Conservation (phyloP, 2,888 invertebrate genomes). For the Tetramorium bicarinatum region DNA sequence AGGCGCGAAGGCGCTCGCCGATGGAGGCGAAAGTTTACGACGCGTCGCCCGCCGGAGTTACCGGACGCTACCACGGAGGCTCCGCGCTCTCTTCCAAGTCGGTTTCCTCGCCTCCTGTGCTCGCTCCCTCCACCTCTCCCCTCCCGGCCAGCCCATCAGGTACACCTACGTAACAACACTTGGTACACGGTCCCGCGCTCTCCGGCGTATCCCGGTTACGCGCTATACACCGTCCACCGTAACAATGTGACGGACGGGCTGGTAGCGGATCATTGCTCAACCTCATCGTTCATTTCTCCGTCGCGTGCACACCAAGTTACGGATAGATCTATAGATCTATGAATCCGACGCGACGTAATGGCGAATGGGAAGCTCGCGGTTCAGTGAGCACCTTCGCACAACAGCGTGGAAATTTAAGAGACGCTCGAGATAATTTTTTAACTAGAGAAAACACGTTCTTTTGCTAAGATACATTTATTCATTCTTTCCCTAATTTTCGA, state of each 20-base stretch:
- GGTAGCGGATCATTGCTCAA: constrained; percentile 76
- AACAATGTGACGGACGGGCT: constrained; percentile 75
- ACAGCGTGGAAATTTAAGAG: neutral
- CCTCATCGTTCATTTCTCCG: constrained; percentile 73
- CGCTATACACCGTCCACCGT: constrained; percentile 69
- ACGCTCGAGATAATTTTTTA: neutral
- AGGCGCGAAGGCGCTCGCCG: constrained; percentile 81
- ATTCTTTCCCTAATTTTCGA: neutral
- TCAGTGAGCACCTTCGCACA: neutral
- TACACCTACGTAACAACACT: constrained; percentile 78
- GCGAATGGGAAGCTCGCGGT: neutral
- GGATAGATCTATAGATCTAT: constrained; percentile 30
- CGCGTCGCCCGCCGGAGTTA: constrained; percentile 83
- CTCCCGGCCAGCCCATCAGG: constrained; percentile 22
- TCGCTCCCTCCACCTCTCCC: constrained; percentile 27
- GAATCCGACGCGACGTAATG: constrained; percentile 6
- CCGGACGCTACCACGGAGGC: constrained; percentile 83
- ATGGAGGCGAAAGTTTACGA: constrained; percentile 85
- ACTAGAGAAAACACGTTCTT: neutral
- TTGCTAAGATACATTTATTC: neutral
- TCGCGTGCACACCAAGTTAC: constrained; percentile 14
- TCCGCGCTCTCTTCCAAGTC: constrained; percentile 69
- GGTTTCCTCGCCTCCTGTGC: constrained; percentile 52
- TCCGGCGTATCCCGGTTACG: constrained; percentile 72
- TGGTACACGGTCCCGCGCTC: constrained; percentile 67